Evolutionary conservation across 2,113 vertebrate genomes (phyloP), one percentile per base, ranked within the genome.

Genomic region (Hemicordylus capensis): DNA sequence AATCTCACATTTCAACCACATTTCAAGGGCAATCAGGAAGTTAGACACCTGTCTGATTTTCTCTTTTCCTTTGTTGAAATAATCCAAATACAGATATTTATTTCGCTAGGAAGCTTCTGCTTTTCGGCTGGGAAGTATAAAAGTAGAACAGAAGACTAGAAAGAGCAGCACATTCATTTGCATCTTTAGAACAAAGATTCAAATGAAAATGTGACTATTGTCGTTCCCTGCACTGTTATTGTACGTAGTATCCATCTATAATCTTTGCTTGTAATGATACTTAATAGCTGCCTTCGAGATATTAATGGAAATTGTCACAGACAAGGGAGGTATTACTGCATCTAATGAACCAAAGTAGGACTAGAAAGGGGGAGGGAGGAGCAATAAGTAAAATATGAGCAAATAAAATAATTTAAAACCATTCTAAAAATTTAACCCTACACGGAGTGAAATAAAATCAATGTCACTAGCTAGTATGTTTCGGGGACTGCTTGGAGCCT

Each of bases 231-330:
- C 89, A 81, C 58, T 76, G 89, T 95, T 95, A 95, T 92, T 93
- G 79, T 93, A 91, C 78, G 85, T 94, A 78, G 93, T 92, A 91
- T 94, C 93, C 93, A 95, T 95, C 94, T 91, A 88, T 93, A 96
- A 95, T 96, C 95, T 95, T 93, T 94, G 88, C 93, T 94, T 90
- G 93, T 96, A 97, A 97, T 97, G 95, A 96, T 95, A 93, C 95
- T 97, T 97, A 97, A 97, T 97, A 97, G 96, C 96, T 96, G 93
- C 90, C 90, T 95, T 96, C 76, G 94, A 96, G 95, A 93, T 97
- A 97, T 96, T 97, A 97, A 97, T 97, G 96, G 96, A 96, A 96
- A 96, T 96, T 96, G 96, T 96, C 95, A 95, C 95, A 96, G 95
- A 89, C 95, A 91, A 95, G 93, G 93, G 94, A 96, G 95, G 93